Base-by-base conservation (phyloP, 30 jellyfish, hydroid and myxozoan species). In the Aurelia aurita region DNA sequence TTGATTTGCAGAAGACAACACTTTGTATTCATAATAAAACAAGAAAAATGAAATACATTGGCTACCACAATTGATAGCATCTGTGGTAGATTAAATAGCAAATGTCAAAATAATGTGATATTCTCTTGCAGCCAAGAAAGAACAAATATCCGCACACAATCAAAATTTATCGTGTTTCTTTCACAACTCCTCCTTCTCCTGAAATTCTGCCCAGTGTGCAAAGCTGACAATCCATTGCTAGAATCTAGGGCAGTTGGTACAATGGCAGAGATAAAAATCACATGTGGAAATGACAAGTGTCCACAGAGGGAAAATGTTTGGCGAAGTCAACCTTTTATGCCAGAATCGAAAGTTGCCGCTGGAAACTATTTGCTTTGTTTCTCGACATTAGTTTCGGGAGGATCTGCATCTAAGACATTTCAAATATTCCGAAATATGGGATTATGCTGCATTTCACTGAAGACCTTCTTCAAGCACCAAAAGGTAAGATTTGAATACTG, bases 381-480 rank as follows among this genome's bases (percentile, higher is more conserved):
- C 34, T 72, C 79, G 18, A 68, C 54, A 16, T 25, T 68, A 6
- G 23, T 69, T 26, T 60, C 77, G 21, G 77, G 92, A 16, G 78
- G 79, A 60, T 39, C 87, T 23, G 86, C 79, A 31, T 62, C 69
- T 16, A 82, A 82, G 58, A 31, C 31, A n/a, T 63, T 63, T 22
- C 64, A 53, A 29, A 57, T 82, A 25, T 82, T 68, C 43, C 22
- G 47, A 46, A 55, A 55, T 29, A 82, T 82, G 78, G 78, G 86
- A 19, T 29, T 82, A 15, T 61, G 62, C 16, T 82, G 85, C 58
- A 49, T 80, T 34, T 80, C 86, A 20, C 64, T 69, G n/a, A 53
- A 46, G 26, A 82, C 87, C 23, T 80, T 67, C 59, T 67, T 67
- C 79, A 68, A 82, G 47, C 82, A 82, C 69, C 86, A 82, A 71